phyloP scores from a whole-genome alignment of 2,888 invertebrate species.

The Cantharis flavilabris region DNA sequence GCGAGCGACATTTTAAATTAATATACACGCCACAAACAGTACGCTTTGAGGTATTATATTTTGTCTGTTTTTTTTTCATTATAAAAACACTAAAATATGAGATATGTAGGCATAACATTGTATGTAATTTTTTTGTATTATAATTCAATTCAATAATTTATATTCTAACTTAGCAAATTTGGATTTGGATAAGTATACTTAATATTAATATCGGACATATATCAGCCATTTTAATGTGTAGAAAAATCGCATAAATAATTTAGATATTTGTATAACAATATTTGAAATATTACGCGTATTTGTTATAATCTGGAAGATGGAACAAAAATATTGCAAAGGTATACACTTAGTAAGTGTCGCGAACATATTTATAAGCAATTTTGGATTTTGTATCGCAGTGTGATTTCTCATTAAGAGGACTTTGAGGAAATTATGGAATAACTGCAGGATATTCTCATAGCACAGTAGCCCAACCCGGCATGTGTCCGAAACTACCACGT shows the following conservation, averaged over 20 bases:
- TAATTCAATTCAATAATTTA: not conserved
- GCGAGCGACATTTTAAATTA: constrained; percentile 43
- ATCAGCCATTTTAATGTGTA: not conserved
- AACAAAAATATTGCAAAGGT: not conserved
- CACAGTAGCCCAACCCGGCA: constrained; percentile 30
- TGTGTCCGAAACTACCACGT: constrained; percentile 30
- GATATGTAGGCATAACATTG: constrained; percentile 4
- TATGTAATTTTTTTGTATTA: not conserved
- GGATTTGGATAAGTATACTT: not conserved
- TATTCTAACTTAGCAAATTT: not conserved
- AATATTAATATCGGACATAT: not conserved
- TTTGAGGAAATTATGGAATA: constrained; percentile 36
- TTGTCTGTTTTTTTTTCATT: constrained; percentile 18
- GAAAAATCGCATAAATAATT: not conserved
- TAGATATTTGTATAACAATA: not conserved
- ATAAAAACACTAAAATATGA: constrained; percentile 4
- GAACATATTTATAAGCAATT: constrained; percentile 29
- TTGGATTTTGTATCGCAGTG: constrained; percentile 39
- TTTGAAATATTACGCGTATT: not conserved
- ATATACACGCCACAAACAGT: constrained; percentile 37
- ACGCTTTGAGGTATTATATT: constrained; percentile 30
- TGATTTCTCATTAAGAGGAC: constrained; percentile 36
- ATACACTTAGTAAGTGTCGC: not conserved
- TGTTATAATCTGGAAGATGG: not conserved
- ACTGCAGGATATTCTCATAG: constrained; percentile 36